Evolutionary conservation across 2,888 invertebrate genomes (phyloP), one percentile per base, ranked within the genome.

Genomic region (Endotricha flammealis): DNA sequence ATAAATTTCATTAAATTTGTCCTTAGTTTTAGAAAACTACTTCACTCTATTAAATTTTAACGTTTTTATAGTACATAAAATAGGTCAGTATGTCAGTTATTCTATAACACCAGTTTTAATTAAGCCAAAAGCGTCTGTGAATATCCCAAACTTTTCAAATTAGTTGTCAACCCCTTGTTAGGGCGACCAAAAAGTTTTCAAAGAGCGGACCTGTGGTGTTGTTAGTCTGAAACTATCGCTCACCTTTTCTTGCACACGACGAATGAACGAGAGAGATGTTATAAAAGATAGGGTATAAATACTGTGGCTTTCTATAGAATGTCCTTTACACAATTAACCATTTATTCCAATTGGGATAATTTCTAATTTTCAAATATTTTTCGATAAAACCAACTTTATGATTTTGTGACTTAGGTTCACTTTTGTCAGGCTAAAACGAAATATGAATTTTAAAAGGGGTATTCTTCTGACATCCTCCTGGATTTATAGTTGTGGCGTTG

Each of bases 61-160:
- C n/a, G n/a, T n/a, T n/a, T n/a, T n/a, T n/a, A n/a, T n/a, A n/a
- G n/a, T n/a, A n/a, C n/a, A n/a, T n/a, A n/a, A 16, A 16, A 16
- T 6, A 12, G 2, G 27, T 27, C 12, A 12, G 27, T 6, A 16
- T 16, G 27, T 12, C 28, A 31, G 30, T 13, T 22, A 29, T 12
- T 29, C 28, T 35, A 29, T 29, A 12, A 40, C 37, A 37, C 30
- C 39, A 40, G 40, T 42, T 44, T 41, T 44, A 44, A 50, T 50
- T 41, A 47, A 44, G 34, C 38, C 35, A 38, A 38, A 41, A 39
- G 12, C 23, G 22, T 17, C 14, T 32, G 30, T 28, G 32, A 41
- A 32, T 34, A 38, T 41, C 38, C 29, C 10, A 24, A 44, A 47
- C 41, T 47, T 50, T 50, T 44, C 40, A 42, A 45, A 50, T 50